These are phyloP conservation scores for Ictidomys tridecemlineatus DNA, from an alignment of 2,113 vertebrate species.

Conservation along the genomic window DNA sequence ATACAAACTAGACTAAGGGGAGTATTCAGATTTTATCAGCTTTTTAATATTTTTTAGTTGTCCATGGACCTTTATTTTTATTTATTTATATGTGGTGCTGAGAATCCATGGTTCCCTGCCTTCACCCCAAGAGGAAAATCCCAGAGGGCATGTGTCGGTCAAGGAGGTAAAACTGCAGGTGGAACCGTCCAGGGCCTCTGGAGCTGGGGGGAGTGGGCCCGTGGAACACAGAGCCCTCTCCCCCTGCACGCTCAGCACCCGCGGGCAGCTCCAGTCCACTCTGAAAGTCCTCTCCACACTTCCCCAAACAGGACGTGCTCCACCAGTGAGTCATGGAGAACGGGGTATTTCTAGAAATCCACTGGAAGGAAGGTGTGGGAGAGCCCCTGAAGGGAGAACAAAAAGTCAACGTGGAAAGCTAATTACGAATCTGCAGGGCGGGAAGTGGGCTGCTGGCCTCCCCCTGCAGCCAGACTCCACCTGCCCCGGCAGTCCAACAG, in stretches of 20 bases:
- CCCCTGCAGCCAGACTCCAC: neutral
- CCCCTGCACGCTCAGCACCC: neutral
- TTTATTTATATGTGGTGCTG: no score
- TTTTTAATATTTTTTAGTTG: no score
- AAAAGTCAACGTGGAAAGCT: constrained; percentile 55
- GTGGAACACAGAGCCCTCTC: neutral
- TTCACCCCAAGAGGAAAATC: neutral
- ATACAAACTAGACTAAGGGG: no score
- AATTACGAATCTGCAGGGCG: neutral
- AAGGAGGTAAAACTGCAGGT: neutral
- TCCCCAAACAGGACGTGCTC: constrained; percentile 78
- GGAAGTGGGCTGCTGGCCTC: neutral
- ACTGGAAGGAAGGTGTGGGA: constrained; percentile 78
- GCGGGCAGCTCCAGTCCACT: neutral
- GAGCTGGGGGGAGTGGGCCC: neutral
- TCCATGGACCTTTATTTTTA: no score
- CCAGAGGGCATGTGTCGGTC: neutral
- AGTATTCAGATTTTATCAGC: no score
- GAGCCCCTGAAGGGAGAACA: constrained; percentile 60
- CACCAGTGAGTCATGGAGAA: constrained; percentile 70
- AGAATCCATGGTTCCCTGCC: neutral
- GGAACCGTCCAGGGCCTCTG: rapidly evolving
- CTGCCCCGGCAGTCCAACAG: no score
- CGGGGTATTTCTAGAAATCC: constrained; percentile 71
- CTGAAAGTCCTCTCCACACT: constrained; percentile 58